Percentiles rank a stretch among this genome's conserved stretches.
These are phyloP conservation scores for Molossus molossus DNA, from an alignment of 2,797 vertebrate species.

Conservation along the genomic window DNA sequence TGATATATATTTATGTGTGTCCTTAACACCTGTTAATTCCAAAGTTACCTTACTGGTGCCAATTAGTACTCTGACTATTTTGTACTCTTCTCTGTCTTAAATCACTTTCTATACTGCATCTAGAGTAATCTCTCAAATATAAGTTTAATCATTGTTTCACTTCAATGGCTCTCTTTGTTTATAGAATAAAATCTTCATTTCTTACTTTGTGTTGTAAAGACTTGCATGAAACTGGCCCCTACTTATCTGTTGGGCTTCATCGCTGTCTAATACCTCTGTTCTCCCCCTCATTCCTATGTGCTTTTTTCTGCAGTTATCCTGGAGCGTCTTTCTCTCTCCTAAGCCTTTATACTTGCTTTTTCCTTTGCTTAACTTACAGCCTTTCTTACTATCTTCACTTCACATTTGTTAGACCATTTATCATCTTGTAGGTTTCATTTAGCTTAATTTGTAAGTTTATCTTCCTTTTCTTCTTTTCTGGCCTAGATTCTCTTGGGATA, in stretches of 20 bases:
- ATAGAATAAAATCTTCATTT: not conserved
- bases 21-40: conserved; percentile 10
- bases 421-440: not conserved
- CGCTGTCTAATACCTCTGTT: fast-evolving
- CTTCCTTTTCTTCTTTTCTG: conserved; percentile 27
- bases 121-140: not conserved
- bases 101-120: not conserved
- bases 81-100: not conserved
- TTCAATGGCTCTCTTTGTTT: not conserved
- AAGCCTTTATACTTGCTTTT: not conserved
- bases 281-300: not conserved
- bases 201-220: not conserved
- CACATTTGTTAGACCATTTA: not conserved
- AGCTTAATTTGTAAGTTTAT: not conserved
- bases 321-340: not conserved
- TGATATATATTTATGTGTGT: not conserved
- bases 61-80: not conserved
- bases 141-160: not conserved
- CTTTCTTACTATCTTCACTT: not conserved
- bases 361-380: not conserved
- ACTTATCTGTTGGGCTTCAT: not conserved
- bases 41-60: not conserved
- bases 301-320: not conserved
- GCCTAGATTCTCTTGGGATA: not conserved
- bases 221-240: not conserved